phyloP scores from a whole-genome alignment of 2,797 vertebrate genomes.

The Paguma larvata region DNA sequence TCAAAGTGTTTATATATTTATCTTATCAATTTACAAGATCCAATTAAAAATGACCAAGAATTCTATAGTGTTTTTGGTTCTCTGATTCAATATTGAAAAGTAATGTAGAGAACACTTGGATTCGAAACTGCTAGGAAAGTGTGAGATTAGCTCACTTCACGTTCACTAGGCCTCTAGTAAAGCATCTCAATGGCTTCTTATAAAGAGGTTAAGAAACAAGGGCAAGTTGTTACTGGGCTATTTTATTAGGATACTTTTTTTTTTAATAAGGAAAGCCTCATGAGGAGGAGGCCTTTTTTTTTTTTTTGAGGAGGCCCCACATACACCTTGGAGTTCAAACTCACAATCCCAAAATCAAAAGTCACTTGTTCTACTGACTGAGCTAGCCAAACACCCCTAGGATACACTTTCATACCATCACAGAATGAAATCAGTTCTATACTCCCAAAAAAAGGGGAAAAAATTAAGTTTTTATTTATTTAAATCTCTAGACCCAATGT shows the following conservation, averaged over 20 bases:
- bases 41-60: conserved; percentile 35
- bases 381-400: background rate
- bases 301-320: background rate
- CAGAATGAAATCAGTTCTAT: background rate
- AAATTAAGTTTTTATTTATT: background rate
- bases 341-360: background rate
- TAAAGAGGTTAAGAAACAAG: conserved; percentile 39
- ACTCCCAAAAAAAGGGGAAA: background rate
- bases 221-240: background rate
- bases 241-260: conserved; percentile 28
- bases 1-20: background rate
- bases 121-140: conserved; percentile 26
- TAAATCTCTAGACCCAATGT: background rate
- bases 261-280: background rate
- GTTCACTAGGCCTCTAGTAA: conserved; percentile 31
- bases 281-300: background rate
- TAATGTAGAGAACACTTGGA: background rate
- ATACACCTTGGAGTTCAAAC: background rate
- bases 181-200: conserved; percentile 41
- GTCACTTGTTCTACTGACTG: background rate
- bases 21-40: background rate
- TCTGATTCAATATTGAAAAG: conserved; percentile 16
- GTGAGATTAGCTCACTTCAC: background rate
- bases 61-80: background rate
- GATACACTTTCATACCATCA: background rate